phyloP scores from a whole-genome alignment of 2,797 vertebrate genomes.

The Darevskia nairensis region DNA sequence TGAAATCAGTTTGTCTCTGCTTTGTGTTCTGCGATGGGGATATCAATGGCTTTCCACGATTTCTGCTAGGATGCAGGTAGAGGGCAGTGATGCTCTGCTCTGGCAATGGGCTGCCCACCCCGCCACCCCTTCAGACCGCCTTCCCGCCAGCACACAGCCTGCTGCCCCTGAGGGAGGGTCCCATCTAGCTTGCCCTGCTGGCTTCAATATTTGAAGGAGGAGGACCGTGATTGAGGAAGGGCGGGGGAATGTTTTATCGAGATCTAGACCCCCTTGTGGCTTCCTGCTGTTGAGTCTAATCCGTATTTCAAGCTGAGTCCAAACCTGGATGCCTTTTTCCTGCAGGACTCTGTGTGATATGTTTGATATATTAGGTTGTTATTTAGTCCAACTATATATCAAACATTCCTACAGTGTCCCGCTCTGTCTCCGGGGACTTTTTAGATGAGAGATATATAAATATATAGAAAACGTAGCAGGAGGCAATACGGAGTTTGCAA shows the following conservation, averaged over 20 bases:
- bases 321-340: conserved; percentile 91
- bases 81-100: neutral
- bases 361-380: conserved; percentile 99
- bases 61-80: neutral
- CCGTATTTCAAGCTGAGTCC: conserved; percentile 75
- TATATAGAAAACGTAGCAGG: conserved; percentile 52
- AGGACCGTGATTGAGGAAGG: neutral
- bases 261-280: conserved; percentile 1
- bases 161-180: neutral
- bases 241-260: conserved; percentile 3
- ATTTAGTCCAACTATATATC: conserved; percentile 99
- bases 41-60: neutral
- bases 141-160: conserved; percentile 13
- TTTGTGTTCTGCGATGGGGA: neutral
- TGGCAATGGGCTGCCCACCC: conserved; percentile 8
- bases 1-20: conserved; percentile 9
- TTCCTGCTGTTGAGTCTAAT: conserved; percentile 58
- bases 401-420: conserved; percentile 99
- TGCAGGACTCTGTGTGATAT: conserved; percentile 99
- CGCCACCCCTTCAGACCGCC: conserved; percentile 5
- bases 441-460: neutral
- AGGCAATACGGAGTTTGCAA: conserved; percentile 65
- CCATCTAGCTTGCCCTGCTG: conserved; percentile 37
- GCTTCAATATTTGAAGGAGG: conserved; percentile 50
- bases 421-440: conserved; percentile 91